phyloP scores from a whole-genome alignment of 2,113 vertebrate species.

The Ranitomeya imitator region DNA sequence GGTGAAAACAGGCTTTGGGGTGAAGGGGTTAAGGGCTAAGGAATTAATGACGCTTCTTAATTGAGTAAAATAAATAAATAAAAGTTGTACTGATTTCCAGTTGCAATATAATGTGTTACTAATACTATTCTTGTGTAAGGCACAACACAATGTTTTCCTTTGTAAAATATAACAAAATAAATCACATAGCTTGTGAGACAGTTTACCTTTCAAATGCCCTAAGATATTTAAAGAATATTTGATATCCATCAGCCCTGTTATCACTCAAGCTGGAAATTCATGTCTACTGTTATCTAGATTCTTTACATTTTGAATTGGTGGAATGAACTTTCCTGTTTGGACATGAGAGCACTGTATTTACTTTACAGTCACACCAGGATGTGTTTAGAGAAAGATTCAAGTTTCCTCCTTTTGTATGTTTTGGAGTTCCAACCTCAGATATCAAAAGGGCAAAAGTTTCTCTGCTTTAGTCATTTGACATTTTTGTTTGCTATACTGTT shows the following conservation, averaged over 20 bases:
- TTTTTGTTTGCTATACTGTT: not conserved
- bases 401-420: constrained; percentile 53
- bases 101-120: not conserved
- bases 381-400: constrained; percentile 52
- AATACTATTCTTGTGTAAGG: not conserved
- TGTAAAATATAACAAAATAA: not conserved
- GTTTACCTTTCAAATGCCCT: not conserved
- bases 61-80: not conserved
- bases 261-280: constrained; percentile 24
- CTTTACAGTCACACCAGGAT: constrained; percentile 53
- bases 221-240: not conserved
- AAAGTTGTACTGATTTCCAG: not conserved
- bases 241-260: constrained; percentile 13
- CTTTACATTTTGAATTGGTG: constrained; percentile 53
- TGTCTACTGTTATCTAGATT: constrained; percentile 37
- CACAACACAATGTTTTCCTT: not conserved
- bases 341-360: constrained; percentile 56
- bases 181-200: not conserved
- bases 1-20: too few relatives aligned
- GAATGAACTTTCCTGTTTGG: constrained; percentile 50
- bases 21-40: too few relatives aligned
- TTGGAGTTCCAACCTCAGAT: constrained; percentile 36
- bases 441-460: constrained; percentile 42
- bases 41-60: too few relatives aligned
- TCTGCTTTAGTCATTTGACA: constrained; percentile 13